Conservation (phyloP, 2,113 vertebrate genomes). For the Ciconia stormi region DNA sequence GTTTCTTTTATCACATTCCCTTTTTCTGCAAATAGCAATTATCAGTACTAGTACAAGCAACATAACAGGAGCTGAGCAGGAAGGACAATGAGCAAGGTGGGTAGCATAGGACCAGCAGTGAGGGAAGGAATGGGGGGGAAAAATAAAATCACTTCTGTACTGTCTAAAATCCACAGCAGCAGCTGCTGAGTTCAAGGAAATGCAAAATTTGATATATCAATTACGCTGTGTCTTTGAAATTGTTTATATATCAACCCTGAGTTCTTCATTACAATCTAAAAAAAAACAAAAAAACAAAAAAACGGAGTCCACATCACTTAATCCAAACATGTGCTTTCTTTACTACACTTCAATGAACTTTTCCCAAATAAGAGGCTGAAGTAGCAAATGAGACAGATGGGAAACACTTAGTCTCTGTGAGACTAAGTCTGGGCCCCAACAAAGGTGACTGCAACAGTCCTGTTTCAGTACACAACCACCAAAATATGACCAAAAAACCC, state of each 20-base stretch:
- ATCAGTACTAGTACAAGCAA: conserved; percentile 19
- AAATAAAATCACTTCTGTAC: neutral
- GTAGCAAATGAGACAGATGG: neutral
- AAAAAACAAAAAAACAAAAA: neutral
- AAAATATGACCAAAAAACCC: neutral
- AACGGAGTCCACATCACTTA: neutral
- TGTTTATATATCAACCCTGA: neutral
- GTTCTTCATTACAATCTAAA: neutral
- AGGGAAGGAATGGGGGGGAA: neutral
- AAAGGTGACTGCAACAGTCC: neutral
- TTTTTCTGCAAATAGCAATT: neutral
- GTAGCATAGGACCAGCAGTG: conserved; percentile 47
- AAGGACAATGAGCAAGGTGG: conserved; percentile 75
- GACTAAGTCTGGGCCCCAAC: neutral
- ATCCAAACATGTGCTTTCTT: neutral
- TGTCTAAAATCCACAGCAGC: conserved; percentile 11
- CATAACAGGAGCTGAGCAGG: conserved; percentile 76
- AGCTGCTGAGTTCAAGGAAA: conserved; percentile 24
- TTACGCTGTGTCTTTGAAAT: neutral
- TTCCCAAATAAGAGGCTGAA: neutral
- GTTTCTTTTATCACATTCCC: neutral
- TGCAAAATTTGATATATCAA: neutral
- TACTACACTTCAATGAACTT: neutral
- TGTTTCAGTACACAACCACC: neutral
- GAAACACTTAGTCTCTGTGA: neutral